phyloP scores from a whole-genome alignment of 1,140 invertebrate species.

The Euura lappo region DNA sequence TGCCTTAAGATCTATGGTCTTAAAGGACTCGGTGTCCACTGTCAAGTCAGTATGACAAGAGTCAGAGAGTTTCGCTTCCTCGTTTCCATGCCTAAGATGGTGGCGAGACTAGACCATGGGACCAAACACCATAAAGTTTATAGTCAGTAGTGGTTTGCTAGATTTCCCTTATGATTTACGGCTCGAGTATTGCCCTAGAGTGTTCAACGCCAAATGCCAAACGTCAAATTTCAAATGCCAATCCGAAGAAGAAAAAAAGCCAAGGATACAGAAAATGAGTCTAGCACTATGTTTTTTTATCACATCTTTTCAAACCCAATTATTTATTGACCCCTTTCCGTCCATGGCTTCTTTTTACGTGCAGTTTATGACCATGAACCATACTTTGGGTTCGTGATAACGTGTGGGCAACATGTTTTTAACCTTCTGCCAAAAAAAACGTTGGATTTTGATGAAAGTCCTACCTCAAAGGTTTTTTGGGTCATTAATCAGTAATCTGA shows the following conservation, averaged over 20 bases:
- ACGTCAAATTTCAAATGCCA: background rate
- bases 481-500: background rate
- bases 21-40: too few relatives aligned
- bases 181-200: background rate
- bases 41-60: background rate
- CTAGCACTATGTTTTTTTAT: background rate
- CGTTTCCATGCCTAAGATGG: conserved; percentile 11
- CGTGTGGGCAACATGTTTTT: too few relatives aligned
- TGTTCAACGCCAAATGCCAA: background rate
- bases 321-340: too few relatives aligned
- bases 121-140: conserved; percentile 45
- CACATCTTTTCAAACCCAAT: background rate
- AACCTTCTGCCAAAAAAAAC: too few relatives aligned
- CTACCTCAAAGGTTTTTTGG: conserved; percentile 20
- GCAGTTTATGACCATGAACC: too few relatives aligned
- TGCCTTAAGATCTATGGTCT: conserved; percentile 15
- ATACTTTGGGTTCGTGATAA: too few relatives aligned
- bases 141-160: conserved; percentile 42
- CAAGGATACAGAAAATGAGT: background rate
- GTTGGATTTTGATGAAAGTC: too few relatives aligned
- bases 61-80: conserved; percentile 23
- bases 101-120: conserved; percentile 8
- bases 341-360: too few relatives aligned
- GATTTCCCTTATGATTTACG: conserved; percentile 36
- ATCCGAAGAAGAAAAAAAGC: background rate